These are phyloP conservation scores for Platycheirus albimanus DNA, from an alignment of 2,888 invertebrate species.

Conservation along the genomic window DNA sequence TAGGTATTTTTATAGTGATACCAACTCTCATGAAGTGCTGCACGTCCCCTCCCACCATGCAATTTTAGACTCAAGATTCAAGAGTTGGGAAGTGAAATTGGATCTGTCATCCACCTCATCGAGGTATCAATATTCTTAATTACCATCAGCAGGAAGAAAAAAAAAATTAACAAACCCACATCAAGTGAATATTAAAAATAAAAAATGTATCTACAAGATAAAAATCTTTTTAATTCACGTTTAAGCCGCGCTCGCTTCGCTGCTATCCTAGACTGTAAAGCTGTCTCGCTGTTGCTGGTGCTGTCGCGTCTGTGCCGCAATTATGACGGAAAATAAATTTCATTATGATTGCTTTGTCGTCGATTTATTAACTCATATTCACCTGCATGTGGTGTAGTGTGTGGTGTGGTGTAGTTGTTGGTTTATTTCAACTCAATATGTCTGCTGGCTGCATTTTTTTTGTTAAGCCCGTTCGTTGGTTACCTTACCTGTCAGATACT, in stretches of 20 bases:
- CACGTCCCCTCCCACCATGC: too few relatives aligned
- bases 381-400: slow-evolving; percentile 42
- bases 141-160: slow-evolving; percentile 40
- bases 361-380: slow-evolving; percentile 80
- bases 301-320: slow-evolving; percentile 75
- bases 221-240: slow-evolving; percentile 52
- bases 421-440: neutral
- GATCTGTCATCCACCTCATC: slow-evolving; percentile 32
- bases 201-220: slow-evolving; percentile 36
- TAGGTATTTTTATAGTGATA: neutral
- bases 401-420: too few relatives aligned
- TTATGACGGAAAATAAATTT: slow-evolving; percentile 82
- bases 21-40: neutral
- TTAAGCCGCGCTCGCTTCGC: slow-evolving; percentile 18
- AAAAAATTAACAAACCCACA: slow-evolving; percentile 50
- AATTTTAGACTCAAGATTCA: neutral
- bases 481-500: slow-evolving; percentile 74
- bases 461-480: slow-evolving; percentile 66
- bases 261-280: slow-evolving; percentile 18
- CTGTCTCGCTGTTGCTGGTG: too few relatives aligned
- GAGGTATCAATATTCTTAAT: slow-evolving; percentile 49
- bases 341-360: slow-evolving; percentile 80
- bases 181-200: slow-evolving; percentile 23
- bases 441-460: slow-evolving; percentile 39
- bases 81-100: slow-evolving; percentile 49